These are phyloP conservation scores for Leptopterna dolabrata DNA, from an alignment of 2,888 invertebrate species.

Conservation along the genomic window DNA sequence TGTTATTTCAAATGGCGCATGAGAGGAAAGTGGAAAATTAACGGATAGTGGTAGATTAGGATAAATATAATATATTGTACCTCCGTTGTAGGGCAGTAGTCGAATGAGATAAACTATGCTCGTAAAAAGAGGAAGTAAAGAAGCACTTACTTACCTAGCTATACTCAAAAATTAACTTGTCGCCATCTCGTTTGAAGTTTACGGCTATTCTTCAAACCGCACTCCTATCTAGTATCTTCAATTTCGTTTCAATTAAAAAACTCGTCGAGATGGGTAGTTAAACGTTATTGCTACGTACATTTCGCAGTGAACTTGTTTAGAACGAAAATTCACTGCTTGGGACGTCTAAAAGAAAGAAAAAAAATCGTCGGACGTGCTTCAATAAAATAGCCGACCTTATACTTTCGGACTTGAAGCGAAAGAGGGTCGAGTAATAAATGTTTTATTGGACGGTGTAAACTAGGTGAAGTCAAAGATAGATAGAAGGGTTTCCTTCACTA, in stretches of 20 bases:
- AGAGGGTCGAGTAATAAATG: not conserved
- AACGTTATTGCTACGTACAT: not conserved
- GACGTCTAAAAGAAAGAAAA: not conserved
- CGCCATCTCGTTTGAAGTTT: too few relatives aligned
- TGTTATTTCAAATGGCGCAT: too few relatives aligned
- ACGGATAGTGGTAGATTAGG: too few relatives aligned
- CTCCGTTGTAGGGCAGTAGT: too few relatives aligned
- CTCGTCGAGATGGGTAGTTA: not conserved
- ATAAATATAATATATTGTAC: too few relatives aligned
- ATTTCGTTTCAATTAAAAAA: not conserved
- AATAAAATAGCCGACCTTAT: slow-evolving; percentile 5
- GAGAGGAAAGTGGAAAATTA: too few relatives aligned
- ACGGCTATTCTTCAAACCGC: too few relatives aligned
- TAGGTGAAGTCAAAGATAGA: slow-evolving; percentile 15
- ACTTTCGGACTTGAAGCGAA: not conserved
- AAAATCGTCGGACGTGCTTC: not conserved
- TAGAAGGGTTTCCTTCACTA: not conserved
- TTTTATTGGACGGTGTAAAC: slow-evolving; percentile 32
- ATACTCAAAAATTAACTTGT: too few relatives aligned
- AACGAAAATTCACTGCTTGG: not conserved
- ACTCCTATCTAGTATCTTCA: not conserved
- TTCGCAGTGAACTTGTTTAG: not conserved
- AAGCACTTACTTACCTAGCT: too few relatives aligned
- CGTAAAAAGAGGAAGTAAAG: too few relatives aligned
- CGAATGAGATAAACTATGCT: too few relatives aligned